Conservation (phyloP, 2,113 vertebrate species). For the Pheucticus melanocephalus region DNA sequence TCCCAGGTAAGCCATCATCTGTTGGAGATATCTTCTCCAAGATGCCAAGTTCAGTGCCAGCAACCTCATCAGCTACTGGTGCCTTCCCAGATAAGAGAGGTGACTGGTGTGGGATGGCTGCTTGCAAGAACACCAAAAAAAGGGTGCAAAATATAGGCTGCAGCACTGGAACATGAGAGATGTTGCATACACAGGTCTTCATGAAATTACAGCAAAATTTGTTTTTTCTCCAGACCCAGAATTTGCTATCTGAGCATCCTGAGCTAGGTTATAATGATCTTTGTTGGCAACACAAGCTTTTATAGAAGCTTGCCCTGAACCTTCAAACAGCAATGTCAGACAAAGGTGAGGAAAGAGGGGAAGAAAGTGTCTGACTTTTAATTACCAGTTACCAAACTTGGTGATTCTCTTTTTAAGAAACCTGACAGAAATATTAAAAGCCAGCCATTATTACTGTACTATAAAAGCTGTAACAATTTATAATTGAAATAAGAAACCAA, state of each 20-base stretch:
- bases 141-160: background rate
- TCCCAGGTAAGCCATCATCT: background rate
- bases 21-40: background rate
- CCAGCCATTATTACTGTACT: background rate
- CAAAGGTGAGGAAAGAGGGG: background rate
- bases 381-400: background rate
- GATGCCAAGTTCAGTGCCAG: background rate
- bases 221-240: background rate
- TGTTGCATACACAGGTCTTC: background rate
- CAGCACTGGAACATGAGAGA: background rate
- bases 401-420: constrained; percentile 14
- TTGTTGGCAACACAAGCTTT: background rate
- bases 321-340: background rate
- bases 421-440: background rate
- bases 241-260: background rate
- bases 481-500: background rate
- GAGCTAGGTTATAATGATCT: background rate
- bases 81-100: background rate
- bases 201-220: background rate
- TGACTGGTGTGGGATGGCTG: background rate
- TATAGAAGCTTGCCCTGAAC: background rate
- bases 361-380: background rate
- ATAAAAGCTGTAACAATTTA: background rate
- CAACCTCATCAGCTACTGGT: background rate
- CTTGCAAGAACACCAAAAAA: background rate